Evolutionary conservation across 1,140 invertebrate genomes (phyloP), one percentile per base, ranked within the genome.

Genomic region (Phymastichus coffea): DNA sequence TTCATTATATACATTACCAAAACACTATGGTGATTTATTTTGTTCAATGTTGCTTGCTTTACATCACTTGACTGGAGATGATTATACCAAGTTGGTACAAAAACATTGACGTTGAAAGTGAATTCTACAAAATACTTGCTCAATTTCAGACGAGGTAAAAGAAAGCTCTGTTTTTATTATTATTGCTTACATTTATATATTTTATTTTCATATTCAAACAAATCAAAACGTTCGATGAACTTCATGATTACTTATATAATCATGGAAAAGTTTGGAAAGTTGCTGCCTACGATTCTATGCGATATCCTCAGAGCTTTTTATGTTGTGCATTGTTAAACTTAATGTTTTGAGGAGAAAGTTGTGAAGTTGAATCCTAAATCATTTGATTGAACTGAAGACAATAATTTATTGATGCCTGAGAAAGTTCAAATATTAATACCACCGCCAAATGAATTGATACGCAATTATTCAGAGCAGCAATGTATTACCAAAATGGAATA

Each of bases 301-400:
- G n/a, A 51, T 23, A 51, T 51, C 22, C 23, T 51, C 8, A 22
- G 48, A 14, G 33, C 48, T 2, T 38, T 51, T 35, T 51, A 51
- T 23, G 22, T 19, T 6, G 30, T 26, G 2, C 23, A 35, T 38
- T 3, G 22, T 15, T 33, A 37, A 25, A 51, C 6, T 7, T 23
- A 37, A 19, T 17, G 35, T 3, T 14, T 51, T 15, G 17, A 38
- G 12, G 10, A 3, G 14, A 25, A 49, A 14, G 22, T 9, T 20
- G 28, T 9, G n/a, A 38, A 51, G 37, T 38, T 51, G 19, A 30
- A 48, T 48, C 26, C 26, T 33, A n/a, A 17, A 3, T 3, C 28
- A 17, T 48, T 48, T 15, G 46, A 26, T 19, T 48, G 26, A 19
- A 20, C 7, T 25, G 3, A 6, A 17, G 9, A 25, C 7, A 15